Base-by-base conservation (phyloP, 2,113 vertebrate species). In the Leucoraja erinaceus region DNA sequence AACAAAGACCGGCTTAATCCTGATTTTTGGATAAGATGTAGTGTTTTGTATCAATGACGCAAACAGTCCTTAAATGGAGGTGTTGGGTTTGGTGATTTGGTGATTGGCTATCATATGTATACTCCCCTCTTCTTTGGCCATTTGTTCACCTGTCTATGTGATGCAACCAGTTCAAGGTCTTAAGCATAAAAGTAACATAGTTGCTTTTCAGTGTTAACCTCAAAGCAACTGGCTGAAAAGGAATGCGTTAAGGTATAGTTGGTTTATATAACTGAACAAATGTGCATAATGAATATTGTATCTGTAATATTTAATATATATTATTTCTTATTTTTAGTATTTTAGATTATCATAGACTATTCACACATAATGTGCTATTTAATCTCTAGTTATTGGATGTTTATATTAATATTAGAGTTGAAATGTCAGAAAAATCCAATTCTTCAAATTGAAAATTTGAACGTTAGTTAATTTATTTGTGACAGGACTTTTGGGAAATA, bases 1-100 rank as follows among this genome's bases (percentile, higher is more conserved):
- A 90, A 70, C 63, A 90, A 31, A 7, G 59, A 61, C 10, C 7
- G 6, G 86, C n/a, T 68, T 90, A 68, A 70, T 66, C 86, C 68
- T 90, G 90, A 91, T 91, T 25, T 77, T 72, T 91, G 90, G 66
- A 72, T 70, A 22, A 70, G 88, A 91, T 91, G 47, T 11, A 18
- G 20, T 22, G 0, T 47, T 91, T 91, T 31, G n/a, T 91, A 47
- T 47, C 28, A 11, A 20, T 91, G 90, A 47, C 31, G 68, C 47
- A 54, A 54, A 38, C 68, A 74, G 10, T 54, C 68, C 16, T 91
- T 91, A 91, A 72, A 74, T 91, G 68, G 90, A 91, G 38, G 33
- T 28, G 20, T 74, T 91, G 66, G 20, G 10, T 70, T 70, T 72
- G 33, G 10, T 54, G 68, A 91, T 72, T 91, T 91, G 33, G 70